phyloP scores from a whole-genome alignment of 1,140 invertebrate genomes.

The Rhopalosiphum maidis region DNA sequence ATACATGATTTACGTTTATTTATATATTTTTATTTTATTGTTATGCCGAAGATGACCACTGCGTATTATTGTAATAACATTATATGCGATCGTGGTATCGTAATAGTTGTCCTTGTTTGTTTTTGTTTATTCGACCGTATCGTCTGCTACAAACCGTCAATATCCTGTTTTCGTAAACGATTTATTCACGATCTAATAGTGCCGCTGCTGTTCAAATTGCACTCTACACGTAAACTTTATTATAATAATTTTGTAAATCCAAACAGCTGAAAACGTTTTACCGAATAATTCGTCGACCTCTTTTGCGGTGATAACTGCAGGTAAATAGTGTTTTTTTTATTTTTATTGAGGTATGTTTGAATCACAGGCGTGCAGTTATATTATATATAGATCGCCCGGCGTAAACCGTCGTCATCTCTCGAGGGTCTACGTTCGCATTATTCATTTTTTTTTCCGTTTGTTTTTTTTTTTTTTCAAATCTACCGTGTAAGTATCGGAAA shows the following conservation, averaged over 20 bases:
- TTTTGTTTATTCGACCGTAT: constrained; percentile 2
- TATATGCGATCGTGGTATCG: neutral
- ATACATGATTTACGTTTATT: neutral
- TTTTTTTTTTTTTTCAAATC: neutral
- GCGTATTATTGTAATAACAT: neutral
- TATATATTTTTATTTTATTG: neutral
- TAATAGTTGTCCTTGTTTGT: constrained; percentile 18
- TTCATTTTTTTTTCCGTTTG: neutral
- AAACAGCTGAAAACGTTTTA: neutral
- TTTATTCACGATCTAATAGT: neutral
- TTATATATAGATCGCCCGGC: neutral
- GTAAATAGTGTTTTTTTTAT: neutral
- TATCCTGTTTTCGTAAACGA: neutral
- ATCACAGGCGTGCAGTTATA: neutral
- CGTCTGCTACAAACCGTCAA: neutral
- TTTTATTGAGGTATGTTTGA: neutral
- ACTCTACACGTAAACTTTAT: neutral
- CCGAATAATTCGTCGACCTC: neutral
- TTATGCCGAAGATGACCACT: neutral
- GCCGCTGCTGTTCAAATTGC: neutral
- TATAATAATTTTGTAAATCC: neutral
- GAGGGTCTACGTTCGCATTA: neutral
- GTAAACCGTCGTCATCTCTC: neutral
- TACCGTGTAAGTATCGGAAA: neutral
- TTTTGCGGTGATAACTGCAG: neutral